Percentiles rank a stretch among this genome's conserved stretches.
Evolutionary conservation across 2,797 vertebrate species (phyloP).

Genomic region (Pipistrellus pygmaeus): DNA sequence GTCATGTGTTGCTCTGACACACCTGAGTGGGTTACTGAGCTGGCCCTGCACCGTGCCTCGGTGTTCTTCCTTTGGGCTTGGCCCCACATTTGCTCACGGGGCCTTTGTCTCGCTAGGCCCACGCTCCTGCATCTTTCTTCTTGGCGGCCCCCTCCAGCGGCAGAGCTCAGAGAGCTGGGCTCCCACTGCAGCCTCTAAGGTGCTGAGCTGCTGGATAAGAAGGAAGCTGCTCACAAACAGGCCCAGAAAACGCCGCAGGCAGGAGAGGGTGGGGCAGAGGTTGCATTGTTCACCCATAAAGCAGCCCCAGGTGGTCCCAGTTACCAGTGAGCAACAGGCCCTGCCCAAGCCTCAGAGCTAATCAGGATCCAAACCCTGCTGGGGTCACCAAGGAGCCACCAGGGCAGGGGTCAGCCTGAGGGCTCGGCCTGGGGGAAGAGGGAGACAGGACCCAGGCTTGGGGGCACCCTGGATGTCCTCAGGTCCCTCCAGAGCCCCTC

Average conservation of each 20-base stretch:
- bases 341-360: neutral
- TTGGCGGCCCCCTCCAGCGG: neutral
- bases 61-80: neutral
- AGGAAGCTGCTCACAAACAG: neutral
- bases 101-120: too few species aligned
- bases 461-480: neutral
- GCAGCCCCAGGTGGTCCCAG: neutral
- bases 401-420: neutral
- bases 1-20: neutral
- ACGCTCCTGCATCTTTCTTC: neutral
- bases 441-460: neutral
- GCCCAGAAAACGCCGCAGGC: neutral
- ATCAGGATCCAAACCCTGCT: neutral
- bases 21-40: neutral
- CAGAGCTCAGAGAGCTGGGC: neutral
- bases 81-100: neutral
- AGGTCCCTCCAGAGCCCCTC: neutral
- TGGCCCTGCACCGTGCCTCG: neutral
- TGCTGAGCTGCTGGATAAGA: neutral
- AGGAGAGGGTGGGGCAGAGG: neutral
- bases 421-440: neutral
- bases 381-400: neutral
- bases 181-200: neutral
- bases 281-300: neutral
- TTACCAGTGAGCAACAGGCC: neutral